Evolutionary conservation across 2,888 invertebrate genomes (phyloP), one percentile per base, ranked within the genome.

Genomic region (Halocaridina rubra): DNA sequence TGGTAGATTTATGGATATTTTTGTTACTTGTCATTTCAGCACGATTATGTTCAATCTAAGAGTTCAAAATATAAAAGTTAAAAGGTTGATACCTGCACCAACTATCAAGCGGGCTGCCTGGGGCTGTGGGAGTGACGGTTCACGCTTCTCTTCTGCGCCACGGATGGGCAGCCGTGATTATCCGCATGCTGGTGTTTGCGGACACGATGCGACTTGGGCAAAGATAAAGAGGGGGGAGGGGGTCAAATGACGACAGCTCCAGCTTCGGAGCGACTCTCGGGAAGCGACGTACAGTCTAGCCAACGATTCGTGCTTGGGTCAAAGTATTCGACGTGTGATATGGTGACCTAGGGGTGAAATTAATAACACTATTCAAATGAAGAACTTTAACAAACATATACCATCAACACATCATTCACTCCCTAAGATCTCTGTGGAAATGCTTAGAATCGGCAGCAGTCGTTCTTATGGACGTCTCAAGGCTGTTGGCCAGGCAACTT

Each of bases 251-350:
- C 94, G 82, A 96, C 95, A 87, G 96, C 96, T 86, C 96, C 96
- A 67, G 96, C 96, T 91, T 97, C 97, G 79, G 96, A 95, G 88
- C 97, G 93, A 89, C 95, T 95, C 90, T 95, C 95, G 29, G 96
- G 96, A 90, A 97, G 93, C 87, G 95, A 93, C 69, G 95, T 94
- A 89, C 95, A 95, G 89, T 94, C 93, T 88, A 93, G 93, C 97
- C 98, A 98, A 77, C 92, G 91, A 91, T 95, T 94, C 16, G 93
- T 93, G 81, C 94, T 92, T 10, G 97, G 96, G 92, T 96, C 95
- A 92, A 95, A 97, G 89, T 95, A 93, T 91, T 97, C 97, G 16
- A 96, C 96, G 77, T 94, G 94, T 89, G 95, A 94, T 88, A 97
- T 94, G 61, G 97, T 91, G 46, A 90, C 89, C 13, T 88, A 82